Evolutionary conservation across 2,888 invertebrate genomes (phyloP), one percentile per base, ranked within the genome.

Genomic region (Ichneumoninae sp.): DNA sequence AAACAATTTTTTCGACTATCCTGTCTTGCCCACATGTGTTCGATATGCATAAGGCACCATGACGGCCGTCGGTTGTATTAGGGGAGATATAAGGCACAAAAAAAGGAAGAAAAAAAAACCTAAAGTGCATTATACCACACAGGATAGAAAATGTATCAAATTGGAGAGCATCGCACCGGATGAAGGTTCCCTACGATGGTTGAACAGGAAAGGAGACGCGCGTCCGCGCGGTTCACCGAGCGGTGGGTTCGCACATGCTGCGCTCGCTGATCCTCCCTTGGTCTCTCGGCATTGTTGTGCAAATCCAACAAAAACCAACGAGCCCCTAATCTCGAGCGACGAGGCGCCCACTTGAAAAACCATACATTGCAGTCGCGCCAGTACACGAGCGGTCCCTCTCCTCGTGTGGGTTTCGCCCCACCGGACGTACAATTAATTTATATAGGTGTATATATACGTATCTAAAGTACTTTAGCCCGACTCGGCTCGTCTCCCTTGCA

Each of bases 241-340:
- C 89, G 88, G 88, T 87, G 88, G 91, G 89, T 89, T 90, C 91
- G 91, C 93, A 93, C 93, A 93, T 92, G 93, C 92, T 87, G 85
- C 71, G 57, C 76, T 69, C 88, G 86, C 89, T 92, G 91, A 93
- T 92, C 93, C 92, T 88, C 90, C 81, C 79, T 80, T 69, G 66
- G 82, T 74, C 74, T 4, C 54, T 65, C 69, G 65, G 83, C 85
- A 93, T 93, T 93, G 93, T 93, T 92, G 93, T 93, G 93, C 92
- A 93, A 93, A 93, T 93, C 91, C 91, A 93, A 92, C 92, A 91
- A 92, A 93, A 93, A 93, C 92, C 90, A 86, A 89, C 90, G 84
- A 78, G 73, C 90, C 92, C 91, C 92, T 93, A 93, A 93, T 93
- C 93, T 90, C 88, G 89, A 91, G 69, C 33, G 66, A 78, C 81